These are phyloP conservation scores for Diabrotica undecimpunctata DNA, from an alignment of 1,140 invertebrate genomes.

Conservation along the genomic window DNA sequence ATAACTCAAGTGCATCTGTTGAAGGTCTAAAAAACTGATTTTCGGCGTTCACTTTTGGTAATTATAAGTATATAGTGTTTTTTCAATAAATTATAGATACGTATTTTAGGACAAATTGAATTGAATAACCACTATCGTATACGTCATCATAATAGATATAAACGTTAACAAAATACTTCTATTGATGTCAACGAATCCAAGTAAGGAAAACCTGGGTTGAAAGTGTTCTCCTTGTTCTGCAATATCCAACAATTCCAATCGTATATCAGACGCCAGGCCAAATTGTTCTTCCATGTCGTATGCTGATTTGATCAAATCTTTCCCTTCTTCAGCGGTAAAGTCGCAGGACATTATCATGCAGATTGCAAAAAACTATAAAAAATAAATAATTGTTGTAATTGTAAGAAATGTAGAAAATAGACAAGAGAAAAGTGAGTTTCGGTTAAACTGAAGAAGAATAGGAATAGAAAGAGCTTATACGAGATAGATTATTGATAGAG, in stretches of 20 bases:
- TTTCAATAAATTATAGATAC: too few relatives aligned
- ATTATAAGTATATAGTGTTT: too few relatives aligned
- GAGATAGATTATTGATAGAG: too few relatives aligned
- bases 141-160: conserved; percentile 2
- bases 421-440: not conserved
- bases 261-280: not conserved
- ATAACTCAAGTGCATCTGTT: too few relatives aligned
- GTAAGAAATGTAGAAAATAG: not conserved
- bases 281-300: conserved; percentile 5
- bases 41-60: too few relatives aligned
- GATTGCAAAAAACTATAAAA: conserved; percentile 5
- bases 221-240: conserved; percentile 5
- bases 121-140: conserved; percentile 12
- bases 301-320: not conserved
- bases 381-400: not conserved
- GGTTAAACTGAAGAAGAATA: too few relatives aligned
- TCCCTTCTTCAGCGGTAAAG: conserved; percentile 4
- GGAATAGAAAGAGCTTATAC: too few relatives aligned
- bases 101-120: conserved; percentile 4
- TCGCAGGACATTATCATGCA: conserved; percentile 5
- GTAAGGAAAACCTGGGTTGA: not conserved
- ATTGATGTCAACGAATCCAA: conserved; percentile 8
- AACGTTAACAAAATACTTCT: not conserved
- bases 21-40: too few relatives aligned
- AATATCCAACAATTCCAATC: conserved; percentile 6